Base-by-base conservation (phyloP, 2,113 vertebrate species). In the Sinocyclocheilus anophthalmus region DNA sequence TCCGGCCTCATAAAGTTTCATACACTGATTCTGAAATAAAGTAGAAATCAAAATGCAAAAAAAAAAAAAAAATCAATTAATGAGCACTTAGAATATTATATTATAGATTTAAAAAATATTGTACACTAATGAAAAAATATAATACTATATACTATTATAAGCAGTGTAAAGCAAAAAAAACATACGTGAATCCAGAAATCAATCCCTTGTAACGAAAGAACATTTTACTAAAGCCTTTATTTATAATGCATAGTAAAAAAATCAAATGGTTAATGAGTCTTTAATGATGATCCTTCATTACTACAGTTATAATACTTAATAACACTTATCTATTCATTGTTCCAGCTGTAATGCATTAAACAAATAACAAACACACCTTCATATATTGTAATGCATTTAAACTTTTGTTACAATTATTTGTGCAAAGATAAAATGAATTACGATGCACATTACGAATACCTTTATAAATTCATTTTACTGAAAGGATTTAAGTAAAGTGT, bases 151-250 rank as follows among this genome's bases (percentile, higher is more conserved):
- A 53, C n/a, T 14, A 50, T 53, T 53, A 53, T 1, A 50, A 39
- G 30, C 30, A 37, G 30, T 70, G 18, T 33, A 70, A 72, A 22
- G 22, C 57, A n/a, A 39, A 22, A 22, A 18, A n/a, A 13, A 45
- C 72, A 73, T 73, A 73, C 70, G 45, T 73, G 70, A 73, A n/a
- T 20, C 20, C 20, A 45, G 45, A 14, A 75, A 75, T 10, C 72
- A 45, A 45, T n/a, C 4, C n/a, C n/a, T n/a, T n/a, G n/a, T n/a
- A n/a, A n/a, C n/a, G n/a, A n/a, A 73, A 24, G 59, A 0, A 53
- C 53, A 20, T 55, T 55, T 55, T 55, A 20, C 5, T 65, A 13
- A 24, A 65, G n/a, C 24, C n/a, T 26, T 65, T 61, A n/a, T 61
- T 10, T 61, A 10, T 61, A n/a, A 61, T 61, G 57, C 57, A n/a